Percentiles rank a stretch among this genome's conserved stretches.
Conservation (phyloP, 92 coral and sea anemone genomes). For the Parazoanthus atlanticus region DNA sequence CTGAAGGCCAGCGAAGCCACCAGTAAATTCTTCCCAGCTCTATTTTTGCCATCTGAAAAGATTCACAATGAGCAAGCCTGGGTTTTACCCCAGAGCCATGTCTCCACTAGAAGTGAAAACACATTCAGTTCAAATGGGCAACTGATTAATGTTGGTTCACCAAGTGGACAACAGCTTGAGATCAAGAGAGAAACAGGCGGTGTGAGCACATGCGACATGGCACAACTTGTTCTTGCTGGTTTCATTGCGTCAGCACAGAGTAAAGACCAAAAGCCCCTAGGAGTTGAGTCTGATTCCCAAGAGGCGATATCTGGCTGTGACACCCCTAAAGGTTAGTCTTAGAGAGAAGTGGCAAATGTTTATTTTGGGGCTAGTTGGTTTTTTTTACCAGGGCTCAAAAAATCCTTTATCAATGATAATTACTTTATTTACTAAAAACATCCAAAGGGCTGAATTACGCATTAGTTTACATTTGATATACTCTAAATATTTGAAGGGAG, state of each 20-base stretch:
- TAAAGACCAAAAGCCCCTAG: background rate
- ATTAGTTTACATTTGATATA: too few relatives aligned
- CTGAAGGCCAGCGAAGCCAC: background rate
- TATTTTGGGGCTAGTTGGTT: too few relatives aligned
- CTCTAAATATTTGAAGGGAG: too few relatives aligned
- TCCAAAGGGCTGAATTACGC: too few relatives aligned
- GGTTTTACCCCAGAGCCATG: constrained; percentile 1
- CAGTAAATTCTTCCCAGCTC: background rate
- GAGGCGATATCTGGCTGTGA: background rate
- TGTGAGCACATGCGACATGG: background rate
- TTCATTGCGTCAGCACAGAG: background rate
- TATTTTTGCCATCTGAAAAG: background rate
- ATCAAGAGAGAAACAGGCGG: background rate
- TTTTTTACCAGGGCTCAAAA: too few relatives aligned
- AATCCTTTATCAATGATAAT: too few relatives aligned
- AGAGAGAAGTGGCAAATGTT: background rate
- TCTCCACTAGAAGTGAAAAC: background rate
- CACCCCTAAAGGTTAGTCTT: background rate
- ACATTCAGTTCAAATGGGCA: background rate
- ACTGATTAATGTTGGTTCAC: background rate
- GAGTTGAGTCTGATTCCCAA: background rate
- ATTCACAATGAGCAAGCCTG: background rate
- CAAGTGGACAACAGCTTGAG: background rate
- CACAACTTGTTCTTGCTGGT: background rate
- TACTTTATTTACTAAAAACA: too few relatives aligned